These are phyloP conservation scores for Eunapius fragilis DNA, from an alignment of 37 sponge, comb jelly and placozoan genomes.

Conservation along the genomic window DNA sequence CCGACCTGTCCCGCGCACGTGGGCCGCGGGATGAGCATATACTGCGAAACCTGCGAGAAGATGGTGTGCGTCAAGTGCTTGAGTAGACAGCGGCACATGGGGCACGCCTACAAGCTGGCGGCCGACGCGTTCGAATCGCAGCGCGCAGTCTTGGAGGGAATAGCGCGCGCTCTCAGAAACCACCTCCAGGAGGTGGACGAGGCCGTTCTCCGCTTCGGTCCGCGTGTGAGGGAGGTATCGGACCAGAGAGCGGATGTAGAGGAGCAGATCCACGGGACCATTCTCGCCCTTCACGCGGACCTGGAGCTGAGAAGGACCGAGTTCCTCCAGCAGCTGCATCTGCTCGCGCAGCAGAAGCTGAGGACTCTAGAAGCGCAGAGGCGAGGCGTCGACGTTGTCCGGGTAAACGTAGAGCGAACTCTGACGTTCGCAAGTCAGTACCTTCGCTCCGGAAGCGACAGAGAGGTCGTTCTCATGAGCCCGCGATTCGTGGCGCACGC, in stretches of 20 bases:
- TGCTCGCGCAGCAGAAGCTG: conserved; percentile 18
- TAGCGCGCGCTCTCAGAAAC: conserved; percentile 8
- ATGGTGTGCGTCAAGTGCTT: conserved; percentile 40
- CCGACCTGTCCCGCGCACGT: conserved; percentile 12
- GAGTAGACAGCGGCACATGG: not conserved
- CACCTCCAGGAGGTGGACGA: not conserved
- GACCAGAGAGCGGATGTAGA: not conserved
- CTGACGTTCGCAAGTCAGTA: conserved; percentile 13
- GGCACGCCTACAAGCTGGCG: conserved; percentile 26
- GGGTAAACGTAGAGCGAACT: not conserved
- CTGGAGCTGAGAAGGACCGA: conserved; percentile 18
- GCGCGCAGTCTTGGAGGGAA: not conserved
- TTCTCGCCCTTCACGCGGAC: not conserved
- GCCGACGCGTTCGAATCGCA: conserved; percentile 23
- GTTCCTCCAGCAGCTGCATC: conserved; percentile 8
- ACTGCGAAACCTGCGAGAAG: conserved; percentile 49
- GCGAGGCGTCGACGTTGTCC: not conserved
- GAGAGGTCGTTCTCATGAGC: conserved; percentile 21
- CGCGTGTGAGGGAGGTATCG: not conserved
- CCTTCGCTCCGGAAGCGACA: conserved; percentile 9
- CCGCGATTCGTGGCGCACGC: not conserved
- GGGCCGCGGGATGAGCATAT: conserved; percentile 4
- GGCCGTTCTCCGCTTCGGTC: not conserved
- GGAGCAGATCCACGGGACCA: conserved; percentile 2
- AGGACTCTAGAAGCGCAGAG: conserved; percentile 5